A percentile compares a stretch with the other conserved stretches of the same genome.
phyloP scores from a whole-genome alignment of 2,113 vertebrate species.

The Tonatia bakeri region DNA sequence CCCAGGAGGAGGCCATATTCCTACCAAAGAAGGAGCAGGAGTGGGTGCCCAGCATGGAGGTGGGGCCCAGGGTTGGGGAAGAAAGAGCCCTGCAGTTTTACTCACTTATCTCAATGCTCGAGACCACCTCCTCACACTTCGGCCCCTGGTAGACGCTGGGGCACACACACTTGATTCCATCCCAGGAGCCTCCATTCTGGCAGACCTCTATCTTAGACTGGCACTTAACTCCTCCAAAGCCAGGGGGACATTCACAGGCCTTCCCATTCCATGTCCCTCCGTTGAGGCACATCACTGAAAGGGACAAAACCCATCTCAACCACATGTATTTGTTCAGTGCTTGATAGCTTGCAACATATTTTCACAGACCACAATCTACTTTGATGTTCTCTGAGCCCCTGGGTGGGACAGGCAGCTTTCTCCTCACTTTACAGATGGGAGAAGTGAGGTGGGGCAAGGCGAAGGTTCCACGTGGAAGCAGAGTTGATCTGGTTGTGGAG shows the following conservation, averaged over 20 bases:
- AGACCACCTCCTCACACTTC: fast-evolving
- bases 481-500: not conserved
- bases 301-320: not conserved
- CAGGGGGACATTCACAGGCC: fast-evolving
- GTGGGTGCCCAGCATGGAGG: not conserved
- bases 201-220: fast-evolving
- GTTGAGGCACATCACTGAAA: not conserved
- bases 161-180: constrained; percentile 23
- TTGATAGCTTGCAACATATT: not conserved
- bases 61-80: not conserved
- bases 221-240: not conserved
- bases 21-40: not conserved
- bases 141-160: not conserved
- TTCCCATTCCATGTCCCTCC: not conserved
- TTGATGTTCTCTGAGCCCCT: not conserved
- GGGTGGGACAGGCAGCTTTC: not conserved
- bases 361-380: not conserved
- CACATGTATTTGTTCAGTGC: not conserved
- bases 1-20: not conserved
- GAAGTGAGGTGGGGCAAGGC: not conserved
- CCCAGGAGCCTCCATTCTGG: not conserved
- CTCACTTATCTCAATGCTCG: not conserved
- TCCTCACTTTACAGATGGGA: not conserved
- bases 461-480: not conserved
- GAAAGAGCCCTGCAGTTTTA: too few relatives aligned